Base-by-base conservation (phyloP, 2,113 vertebrate species). In the Grallaria varia region DNA sequence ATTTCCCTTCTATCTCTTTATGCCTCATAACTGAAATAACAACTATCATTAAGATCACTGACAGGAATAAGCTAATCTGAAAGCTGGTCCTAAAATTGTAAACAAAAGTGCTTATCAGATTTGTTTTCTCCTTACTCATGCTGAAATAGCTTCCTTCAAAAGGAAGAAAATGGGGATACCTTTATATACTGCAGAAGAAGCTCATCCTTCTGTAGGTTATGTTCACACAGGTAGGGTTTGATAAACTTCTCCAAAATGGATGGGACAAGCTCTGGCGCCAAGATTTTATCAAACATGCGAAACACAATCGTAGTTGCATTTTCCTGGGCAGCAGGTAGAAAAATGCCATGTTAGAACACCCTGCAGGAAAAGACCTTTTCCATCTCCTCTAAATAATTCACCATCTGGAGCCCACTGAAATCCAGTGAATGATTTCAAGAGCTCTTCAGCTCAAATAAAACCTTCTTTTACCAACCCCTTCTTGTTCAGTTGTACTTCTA, bases 201-300 rank as follows among this genome's bases (percentile, higher is more conserved):
- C 44, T 99, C 98, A 60, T 99, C 98, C 56, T 99, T 98, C 67
- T 98, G 97, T 73, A 99, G 94, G 50, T 97, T 91, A 59, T 99
- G 98, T 52, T 99, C 98, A 31, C 96, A 78, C 55, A 99, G 97
- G 63, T 99, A 99, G 11, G 99, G 99, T 63, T 97, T 93, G 55
- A 99, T 95, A 56, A 97, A 98, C 75, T 97, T 99, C 91, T 99
- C 98, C 66, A 99, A 94, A 40, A 98, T 92, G 1, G 97, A 97
- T 8, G 99, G 97, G 50, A 99, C 98, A 25, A 99, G 98, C 84
- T 99, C 99, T 3, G 99, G 99, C 52, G 99, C 99, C 16, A 98
- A 92, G 27, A 99, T 98, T 97, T 99, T 99, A 96, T 99, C 99
- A 56, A 99, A 97, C 99, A 99, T 99, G 52, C 98, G 98, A 91